Conservation (phyloP, 1,140 invertebrate species). For the Zophobas morio region DNA sequence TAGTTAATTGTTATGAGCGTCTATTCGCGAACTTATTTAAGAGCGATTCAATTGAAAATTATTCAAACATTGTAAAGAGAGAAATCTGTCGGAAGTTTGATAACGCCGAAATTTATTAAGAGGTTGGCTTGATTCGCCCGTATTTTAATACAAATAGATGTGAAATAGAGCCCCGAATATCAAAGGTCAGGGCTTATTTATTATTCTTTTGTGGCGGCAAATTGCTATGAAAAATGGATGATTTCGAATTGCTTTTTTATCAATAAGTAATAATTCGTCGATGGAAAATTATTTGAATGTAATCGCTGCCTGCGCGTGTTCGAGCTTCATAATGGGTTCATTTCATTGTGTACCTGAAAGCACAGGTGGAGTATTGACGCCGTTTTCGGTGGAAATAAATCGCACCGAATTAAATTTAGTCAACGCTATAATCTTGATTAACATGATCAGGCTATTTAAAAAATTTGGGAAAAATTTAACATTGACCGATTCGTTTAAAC, state of each 20-base stretch:
- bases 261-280: constrained; percentile 6
- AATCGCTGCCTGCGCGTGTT: neutral
- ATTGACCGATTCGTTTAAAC: no score
- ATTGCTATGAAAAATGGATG: constrained; percentile 13
- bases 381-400: no score
- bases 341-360: neutral
- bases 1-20: constrained; percentile 20
- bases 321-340: neutral
- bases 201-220: constrained; percentile 12
- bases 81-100: constrained; percentile 16
- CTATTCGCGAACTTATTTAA: constrained; percentile 9
- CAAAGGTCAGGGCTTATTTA: constrained; percentile 21
- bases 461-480: no score
- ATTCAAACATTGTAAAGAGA: constrained; percentile 6
- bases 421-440: no score
- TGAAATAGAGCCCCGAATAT: constrained; percentile 17
- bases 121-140: neutral
- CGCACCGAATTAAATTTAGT: no score
- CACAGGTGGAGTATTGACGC: no score
- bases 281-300: constrained; percentile 1
- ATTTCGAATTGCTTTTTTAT: constrained; percentile 17
- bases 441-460: no score
- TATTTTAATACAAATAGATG: constrained; percentile 20
- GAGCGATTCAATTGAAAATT: constrained; percentile 10
- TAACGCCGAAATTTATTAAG: constrained; percentile 11